Conservation (phyloP, 35 echinoderm and acorn worm species). For the Patiria miniata region DNA sequence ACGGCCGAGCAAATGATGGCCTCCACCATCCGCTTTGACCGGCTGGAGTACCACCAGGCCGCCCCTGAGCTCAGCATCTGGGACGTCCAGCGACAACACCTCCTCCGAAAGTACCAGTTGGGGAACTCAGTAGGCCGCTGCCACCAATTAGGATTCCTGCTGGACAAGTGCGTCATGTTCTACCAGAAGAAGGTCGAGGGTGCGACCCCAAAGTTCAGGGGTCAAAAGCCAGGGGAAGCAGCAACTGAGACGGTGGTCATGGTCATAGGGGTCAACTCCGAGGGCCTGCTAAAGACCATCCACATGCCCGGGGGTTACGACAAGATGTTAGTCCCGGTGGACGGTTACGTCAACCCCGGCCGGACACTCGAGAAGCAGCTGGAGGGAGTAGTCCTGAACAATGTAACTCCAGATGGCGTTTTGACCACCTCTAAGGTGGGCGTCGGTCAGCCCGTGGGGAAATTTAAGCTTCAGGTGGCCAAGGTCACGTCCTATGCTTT, state of each 20-base stretch:
- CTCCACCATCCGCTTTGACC: neutral
- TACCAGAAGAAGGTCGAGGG: slow-evolving; percentile 3
- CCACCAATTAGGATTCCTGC: slow-evolving; percentile 29
- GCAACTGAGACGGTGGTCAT: neutral
- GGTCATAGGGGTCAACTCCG: neutral
- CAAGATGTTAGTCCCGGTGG: slow-evolving; percentile 2
- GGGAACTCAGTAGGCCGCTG: neutral
- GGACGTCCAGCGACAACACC: slow-evolving; percentile 18
- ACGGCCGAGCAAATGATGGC: slow-evolving; percentile 7
- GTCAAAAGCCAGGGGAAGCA: neutral
- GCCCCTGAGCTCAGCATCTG: slow-evolving; percentile 28
- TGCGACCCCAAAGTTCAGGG: neutral
- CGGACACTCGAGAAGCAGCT: neutral
- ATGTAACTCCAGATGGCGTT: slow-evolving; percentile 25
- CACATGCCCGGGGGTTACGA: neutral
- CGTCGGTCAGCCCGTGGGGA: slow-evolving; percentile 26
- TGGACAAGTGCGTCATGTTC: slow-evolving; percentile 37
- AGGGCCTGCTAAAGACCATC: neutral
- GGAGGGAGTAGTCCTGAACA: slow-evolving; percentile 9
- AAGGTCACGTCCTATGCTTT: slow-evolving; percentile 52
- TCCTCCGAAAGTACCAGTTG: slow-evolving; percentile 21
- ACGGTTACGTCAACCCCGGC: slow-evolving; percentile 29
- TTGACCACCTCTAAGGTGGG: slow-evolving; percentile 23
- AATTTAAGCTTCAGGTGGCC: slow-evolving; percentile 24
- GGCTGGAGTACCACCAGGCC: slow-evolving; percentile 10